These are phyloP conservation scores for Dolichallabes microphthalmus DNA, from an alignment of 2,113 vertebrate genomes.

Conservation along the genomic window DNA sequence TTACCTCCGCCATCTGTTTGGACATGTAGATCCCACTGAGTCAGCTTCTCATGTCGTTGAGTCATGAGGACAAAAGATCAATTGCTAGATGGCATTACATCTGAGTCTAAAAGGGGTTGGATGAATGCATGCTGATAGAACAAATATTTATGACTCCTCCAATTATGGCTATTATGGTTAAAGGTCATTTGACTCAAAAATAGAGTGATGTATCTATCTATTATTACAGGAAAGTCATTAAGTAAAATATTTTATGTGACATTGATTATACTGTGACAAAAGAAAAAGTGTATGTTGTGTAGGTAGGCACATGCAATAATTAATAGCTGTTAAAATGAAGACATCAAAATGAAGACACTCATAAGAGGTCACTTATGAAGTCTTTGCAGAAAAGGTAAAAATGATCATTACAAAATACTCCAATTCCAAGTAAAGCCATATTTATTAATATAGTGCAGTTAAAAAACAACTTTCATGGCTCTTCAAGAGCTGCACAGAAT, in stretches of 20 bases:
- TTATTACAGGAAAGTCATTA: neutral
- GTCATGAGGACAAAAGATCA: conserved; percentile 28
- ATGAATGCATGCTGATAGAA: conserved; percentile 5
- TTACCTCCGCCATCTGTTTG: conserved; percentile 30
- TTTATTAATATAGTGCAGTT: neutral
- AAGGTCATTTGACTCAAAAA: neutral
- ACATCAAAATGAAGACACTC: neutral
- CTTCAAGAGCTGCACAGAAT: neutral
- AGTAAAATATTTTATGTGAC: neutral
- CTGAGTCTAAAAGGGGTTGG: conserved; percentile 10
- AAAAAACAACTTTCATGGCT: neutral
- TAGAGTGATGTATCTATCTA: neutral
- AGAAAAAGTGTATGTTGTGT: neutral
- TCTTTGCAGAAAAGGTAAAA: neutral
- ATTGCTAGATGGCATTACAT: conserved; percentile 32
- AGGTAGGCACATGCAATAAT: too few relatives aligned
- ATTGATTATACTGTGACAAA: neutral
- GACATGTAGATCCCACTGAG: conserved; percentile 23
- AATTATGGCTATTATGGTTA: neutral
- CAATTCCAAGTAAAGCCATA: neutral
- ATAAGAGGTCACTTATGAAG: neutral
- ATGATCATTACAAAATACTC: neutral
- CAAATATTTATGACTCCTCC: neutral
- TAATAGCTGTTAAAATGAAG: neutral
- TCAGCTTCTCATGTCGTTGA: conserved; percentile 26